phyloP scores from a whole-genome alignment of 2,113 vertebrate species.

The Chamaea fasciata region DNA sequence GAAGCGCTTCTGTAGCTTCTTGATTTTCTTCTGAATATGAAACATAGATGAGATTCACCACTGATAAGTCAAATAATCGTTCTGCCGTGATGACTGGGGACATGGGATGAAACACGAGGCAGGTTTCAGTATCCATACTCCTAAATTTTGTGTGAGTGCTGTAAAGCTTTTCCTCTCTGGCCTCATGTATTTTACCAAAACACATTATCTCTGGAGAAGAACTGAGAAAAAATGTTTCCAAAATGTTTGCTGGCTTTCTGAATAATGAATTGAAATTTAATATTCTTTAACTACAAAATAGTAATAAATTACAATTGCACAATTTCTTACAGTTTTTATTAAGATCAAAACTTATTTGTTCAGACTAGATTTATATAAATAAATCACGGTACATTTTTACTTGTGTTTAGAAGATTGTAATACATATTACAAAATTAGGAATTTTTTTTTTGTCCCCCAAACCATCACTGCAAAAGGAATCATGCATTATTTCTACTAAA shows the following conservation, averaged over 20 bases:
- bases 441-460: conserved; percentile 52
- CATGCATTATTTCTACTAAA: conserved; percentile 82
- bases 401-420: conserved; percentile 76
- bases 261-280: conserved; percentile 25
- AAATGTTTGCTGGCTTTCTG: neutral
- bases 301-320: conserved; percentile 58
- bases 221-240: neutral
- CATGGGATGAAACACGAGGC: neutral
- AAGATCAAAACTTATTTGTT: conserved; percentile 70
- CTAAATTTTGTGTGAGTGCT: neutral
- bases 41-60: neutral
- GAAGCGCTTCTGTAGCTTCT: neutral
- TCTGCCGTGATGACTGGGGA: neutral
- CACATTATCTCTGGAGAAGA: neutral
- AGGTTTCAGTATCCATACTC: neutral
- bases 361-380: conserved; percentile 80
- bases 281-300: conserved; percentile 55
- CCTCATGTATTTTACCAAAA: neutral
- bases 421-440: conserved; percentile 74
- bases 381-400: conserved; percentile 77
- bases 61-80: neutral
- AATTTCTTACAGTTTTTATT: conserved; percentile 68
- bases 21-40: neutral
- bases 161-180: neutral
- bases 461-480: conserved; percentile 69